A percentile compares a stretch with the other conserved stretches of the same genome.
These are phyloP conservation scores for Macroteleia sp. DNA, from an alignment of 2,888 invertebrate species.

Conservation along the genomic window DNA sequence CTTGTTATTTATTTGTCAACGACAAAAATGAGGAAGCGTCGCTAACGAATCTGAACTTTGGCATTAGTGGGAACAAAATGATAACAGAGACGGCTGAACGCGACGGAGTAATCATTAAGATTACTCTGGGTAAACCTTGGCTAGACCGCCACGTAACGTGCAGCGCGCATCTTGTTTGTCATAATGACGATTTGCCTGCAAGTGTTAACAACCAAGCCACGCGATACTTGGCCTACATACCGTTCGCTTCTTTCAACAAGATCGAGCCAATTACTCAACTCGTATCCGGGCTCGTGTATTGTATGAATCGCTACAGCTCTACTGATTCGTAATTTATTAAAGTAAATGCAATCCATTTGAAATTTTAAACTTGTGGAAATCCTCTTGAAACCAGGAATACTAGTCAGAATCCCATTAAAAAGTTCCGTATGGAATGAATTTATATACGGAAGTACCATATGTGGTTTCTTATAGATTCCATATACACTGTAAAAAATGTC, in stretches of 20 bases:
- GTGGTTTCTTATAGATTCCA: too few species aligned
- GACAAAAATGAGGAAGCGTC: background rate
- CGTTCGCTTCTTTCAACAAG: conserved; percentile 27
- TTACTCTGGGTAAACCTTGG: conserved; percentile 26
- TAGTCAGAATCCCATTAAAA: too few species aligned
- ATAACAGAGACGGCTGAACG: background rate
- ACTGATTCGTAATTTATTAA: too few species aligned
- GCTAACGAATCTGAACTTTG: conserved; percentile 8
- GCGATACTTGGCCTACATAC: conserved; percentile 47
- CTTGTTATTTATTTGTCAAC: conserved; percentile 9
- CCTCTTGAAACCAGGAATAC: too few species aligned
- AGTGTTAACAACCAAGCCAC: conserved; percentile 42
- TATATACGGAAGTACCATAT: too few species aligned
- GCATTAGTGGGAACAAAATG: conserved; percentile 10
- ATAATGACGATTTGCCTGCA: conserved; percentile 40
- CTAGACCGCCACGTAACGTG: background rate
- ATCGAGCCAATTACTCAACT: conserved; percentile 34
- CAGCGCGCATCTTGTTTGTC: conserved; percentile 26
- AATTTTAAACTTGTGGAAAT: too few species aligned
- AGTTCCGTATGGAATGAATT: too few species aligned
- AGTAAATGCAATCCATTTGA: too few species aligned
- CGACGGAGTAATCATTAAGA: conserved; percentile 34
- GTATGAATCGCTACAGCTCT: too few species aligned
- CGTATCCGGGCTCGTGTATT: too few species aligned
- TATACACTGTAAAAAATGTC: too few species aligned